Evolutionary conservation across 2,113 vertebrate species (phyloP).

Genomic region (Egretta garzetta): DNA sequence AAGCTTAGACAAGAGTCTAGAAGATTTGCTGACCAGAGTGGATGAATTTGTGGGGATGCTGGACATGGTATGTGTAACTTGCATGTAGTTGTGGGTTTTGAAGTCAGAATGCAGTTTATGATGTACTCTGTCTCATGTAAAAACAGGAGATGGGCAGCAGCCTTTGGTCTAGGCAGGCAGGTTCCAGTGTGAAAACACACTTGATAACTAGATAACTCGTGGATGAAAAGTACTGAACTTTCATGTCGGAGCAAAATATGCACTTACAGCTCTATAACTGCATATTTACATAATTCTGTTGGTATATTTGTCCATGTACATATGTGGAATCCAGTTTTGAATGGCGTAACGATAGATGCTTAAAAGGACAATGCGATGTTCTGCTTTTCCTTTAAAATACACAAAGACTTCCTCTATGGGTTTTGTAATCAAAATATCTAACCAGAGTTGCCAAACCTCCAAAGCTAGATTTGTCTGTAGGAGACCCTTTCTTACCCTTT

Average conservation of each 20-base stretch:
- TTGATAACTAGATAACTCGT: not conserved
- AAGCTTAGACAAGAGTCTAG: conserved; percentile 86
- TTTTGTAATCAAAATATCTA: not conserved
- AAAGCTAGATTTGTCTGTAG: not conserved
- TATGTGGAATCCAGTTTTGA: not conserved
- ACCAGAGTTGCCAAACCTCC: not conserved
- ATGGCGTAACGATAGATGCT: accelerated
- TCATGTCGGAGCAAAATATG: not conserved
- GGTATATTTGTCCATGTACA: accelerated
- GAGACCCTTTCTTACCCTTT: not conserved
- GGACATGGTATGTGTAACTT: conserved; percentile 84
- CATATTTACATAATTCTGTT: not conserved
- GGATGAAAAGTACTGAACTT: not conserved
- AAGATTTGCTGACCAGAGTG: conserved; percentile 91
- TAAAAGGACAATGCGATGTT: not conserved
- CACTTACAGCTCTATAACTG: accelerated
- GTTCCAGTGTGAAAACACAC: not conserved
- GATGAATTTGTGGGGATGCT: conserved; percentile 97
- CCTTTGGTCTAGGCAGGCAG: not conserved
- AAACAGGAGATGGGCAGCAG: not conserved
- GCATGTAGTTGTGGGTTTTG: accelerated
- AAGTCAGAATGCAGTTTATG: not conserved
- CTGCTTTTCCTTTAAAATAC: not conserved
- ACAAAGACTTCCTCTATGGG: accelerated
- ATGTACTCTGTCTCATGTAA: too few relatives aligned